These are phyloP conservation scores for Medauroidea extradentata DNA, from an alignment of 1,140 invertebrate species.

Conservation along the genomic window DNA sequence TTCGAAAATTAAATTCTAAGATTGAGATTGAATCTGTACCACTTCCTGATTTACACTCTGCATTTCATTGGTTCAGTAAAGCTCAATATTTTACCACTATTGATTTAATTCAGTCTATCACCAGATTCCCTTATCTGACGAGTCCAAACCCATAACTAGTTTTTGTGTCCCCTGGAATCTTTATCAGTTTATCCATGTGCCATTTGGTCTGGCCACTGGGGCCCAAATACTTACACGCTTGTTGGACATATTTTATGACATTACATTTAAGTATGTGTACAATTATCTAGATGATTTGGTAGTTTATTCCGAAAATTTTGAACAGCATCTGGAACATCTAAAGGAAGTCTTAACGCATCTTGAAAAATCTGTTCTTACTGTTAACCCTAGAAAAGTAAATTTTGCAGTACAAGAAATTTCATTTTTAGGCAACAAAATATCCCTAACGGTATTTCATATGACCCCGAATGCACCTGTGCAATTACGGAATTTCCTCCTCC, in stretches of 20 bases:
- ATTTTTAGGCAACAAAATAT: slow-evolving; percentile 14
- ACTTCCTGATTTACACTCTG: neutral
- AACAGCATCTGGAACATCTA: slow-evolving; percentile 20
- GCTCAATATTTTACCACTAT: neutral
- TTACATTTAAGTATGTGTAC: neutral
- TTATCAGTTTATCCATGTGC: neutral
- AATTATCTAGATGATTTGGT: slow-evolving; percentile 37
- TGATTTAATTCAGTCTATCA: neutral
- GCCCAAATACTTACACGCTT: neutral
- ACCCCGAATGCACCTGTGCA: slow-evolving; percentile 9
- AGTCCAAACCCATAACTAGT: neutral
- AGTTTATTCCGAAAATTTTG: slow-evolving; percentile 15
- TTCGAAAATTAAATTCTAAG: no score
- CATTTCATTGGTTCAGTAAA: neutral
- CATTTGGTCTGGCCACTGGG: neutral
- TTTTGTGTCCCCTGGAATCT: neutral
- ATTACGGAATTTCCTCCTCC: slow-evolving; percentile 15
- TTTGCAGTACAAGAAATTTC: slow-evolving; percentile 7
- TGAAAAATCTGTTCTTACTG: slow-evolving; percentile 13
- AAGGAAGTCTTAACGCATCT: slow-evolving; percentile 17
- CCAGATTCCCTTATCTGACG: neutral
- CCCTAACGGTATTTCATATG: neutral
- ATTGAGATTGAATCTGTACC: no score
- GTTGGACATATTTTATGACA: neutral
- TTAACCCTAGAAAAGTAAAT: slow-evolving; percentile 14